phyloP scores from a whole-genome alignment of 2,113 vertebrate genomes.

The Plectropomus leopardus region DNA sequence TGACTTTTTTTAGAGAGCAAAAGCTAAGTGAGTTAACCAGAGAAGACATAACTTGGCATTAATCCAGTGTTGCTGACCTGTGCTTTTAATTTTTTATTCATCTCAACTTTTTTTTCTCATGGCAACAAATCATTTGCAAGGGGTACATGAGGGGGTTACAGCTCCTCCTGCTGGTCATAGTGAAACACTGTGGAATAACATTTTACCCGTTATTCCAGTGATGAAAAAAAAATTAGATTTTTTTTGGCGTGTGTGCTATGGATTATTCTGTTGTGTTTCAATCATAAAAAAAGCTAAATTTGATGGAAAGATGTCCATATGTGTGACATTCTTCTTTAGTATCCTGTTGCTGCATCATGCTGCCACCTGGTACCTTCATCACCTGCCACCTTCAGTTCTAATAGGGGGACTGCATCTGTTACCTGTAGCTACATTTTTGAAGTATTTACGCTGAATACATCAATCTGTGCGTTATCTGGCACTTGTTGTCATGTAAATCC shows the following conservation, averaged over 20 bases:
- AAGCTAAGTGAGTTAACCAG: background rate
- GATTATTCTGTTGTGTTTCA: too few relatives aligned
- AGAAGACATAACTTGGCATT: background rate
- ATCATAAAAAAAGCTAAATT: too few relatives aligned
- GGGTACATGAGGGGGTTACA: background rate
- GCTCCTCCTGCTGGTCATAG: background rate
- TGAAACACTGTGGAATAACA: too few relatives aligned
- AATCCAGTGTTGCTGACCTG: background rate
- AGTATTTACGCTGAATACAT: too few relatives aligned
- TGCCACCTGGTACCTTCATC: too few relatives aligned
- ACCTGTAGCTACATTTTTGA: too few relatives aligned
- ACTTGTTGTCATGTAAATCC: background rate
- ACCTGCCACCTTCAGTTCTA: too few relatives aligned
- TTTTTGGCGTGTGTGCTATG: background rate
- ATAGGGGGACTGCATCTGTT: background rate
- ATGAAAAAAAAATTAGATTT: too few relatives aligned
- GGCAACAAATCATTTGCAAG: background rate
- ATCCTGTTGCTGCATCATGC: too few relatives aligned
- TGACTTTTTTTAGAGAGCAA: background rate
- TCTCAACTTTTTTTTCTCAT: background rate
- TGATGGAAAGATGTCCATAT: too few relatives aligned
- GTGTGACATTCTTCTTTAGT: too few relatives aligned
- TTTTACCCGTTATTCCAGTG: too few relatives aligned
- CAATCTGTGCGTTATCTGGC: background rate
- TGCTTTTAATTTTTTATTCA: background rate